A percentile compares a stretch with the other conserved stretches of the same genome.
These are phyloP conservation scores for Streptopelia turtur DNA, from an alignment of 2,797 vertebrate species.

Conservation along the genomic window DNA sequence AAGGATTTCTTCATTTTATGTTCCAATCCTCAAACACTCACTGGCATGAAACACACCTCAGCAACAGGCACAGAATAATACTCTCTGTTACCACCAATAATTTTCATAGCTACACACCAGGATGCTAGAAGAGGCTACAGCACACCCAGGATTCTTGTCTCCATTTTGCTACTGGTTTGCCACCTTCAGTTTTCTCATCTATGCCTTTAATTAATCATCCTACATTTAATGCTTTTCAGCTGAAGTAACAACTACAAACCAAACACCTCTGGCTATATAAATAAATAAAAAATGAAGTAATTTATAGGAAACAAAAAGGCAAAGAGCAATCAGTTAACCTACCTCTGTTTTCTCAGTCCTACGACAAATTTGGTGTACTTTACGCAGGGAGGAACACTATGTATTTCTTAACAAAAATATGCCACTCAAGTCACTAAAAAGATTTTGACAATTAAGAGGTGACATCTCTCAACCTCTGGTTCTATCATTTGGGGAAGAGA, in stretches of 20 bases:
- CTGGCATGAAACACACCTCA: neutral
- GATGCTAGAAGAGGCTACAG: neutral
- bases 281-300: neutral
- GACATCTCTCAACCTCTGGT: neutral
- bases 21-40: neutral
- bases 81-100: neutral
- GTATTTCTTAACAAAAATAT: neutral
- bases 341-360: neutral
- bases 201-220: neutral
- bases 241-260: neutral
- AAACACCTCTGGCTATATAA: neutral
- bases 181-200: neutral
- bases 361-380: neutral
- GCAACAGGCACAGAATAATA: neutral
- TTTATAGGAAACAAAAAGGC: neutral
- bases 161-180: neutral
- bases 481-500: neutral
- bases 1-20: neutral
- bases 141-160: neutral
- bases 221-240: neutral
- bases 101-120: neutral
- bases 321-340: neutral
- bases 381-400: neutral
- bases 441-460: neutral
- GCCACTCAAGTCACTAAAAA: neutral